These are phyloP conservation scores for Scomberomorus guttatus DNA, from an alignment of 2,797 vertebrate species.

Conservation along the genomic window DNA sequence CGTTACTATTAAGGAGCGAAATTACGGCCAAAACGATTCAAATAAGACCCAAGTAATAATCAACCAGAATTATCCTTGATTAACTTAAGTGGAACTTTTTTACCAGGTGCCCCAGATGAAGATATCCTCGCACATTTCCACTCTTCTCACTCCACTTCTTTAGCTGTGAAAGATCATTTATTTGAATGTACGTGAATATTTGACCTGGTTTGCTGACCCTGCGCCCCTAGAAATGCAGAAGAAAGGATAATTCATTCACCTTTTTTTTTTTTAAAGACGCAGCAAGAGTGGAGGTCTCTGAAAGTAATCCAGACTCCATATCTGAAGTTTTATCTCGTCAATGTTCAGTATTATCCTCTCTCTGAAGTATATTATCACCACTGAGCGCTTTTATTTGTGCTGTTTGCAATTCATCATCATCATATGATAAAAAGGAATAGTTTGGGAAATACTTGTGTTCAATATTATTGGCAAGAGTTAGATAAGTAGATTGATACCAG, in stretches of 20 bases:
- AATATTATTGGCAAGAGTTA: background rate
- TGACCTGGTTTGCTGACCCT: background rate
- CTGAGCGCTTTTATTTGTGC: constrained; percentile 45
- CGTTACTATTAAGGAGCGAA: background rate
- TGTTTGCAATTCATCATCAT: constrained; percentile 19
- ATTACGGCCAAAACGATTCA: background rate
- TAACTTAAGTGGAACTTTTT: background rate
- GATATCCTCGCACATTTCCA: background rate
- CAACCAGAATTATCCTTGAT: background rate
- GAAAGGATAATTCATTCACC: too few relatives aligned
- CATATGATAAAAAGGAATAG: constrained; percentile 7
- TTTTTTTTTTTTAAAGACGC: background rate
- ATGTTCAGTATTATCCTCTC: constrained; percentile 32
- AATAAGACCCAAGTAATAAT: background rate
- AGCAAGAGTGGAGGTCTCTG: too few relatives aligned
- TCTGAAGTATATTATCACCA: constrained; percentile 22
- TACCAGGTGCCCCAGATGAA: background rate
- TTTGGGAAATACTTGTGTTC: background rate
- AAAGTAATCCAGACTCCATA: background rate
- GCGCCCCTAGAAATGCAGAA: background rate
- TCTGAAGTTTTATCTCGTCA: constrained; percentile 31
- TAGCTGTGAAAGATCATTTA: constrained; percentile 2
- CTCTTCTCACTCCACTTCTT: background rate
- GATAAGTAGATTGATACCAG: too few relatives aligned
- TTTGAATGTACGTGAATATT: background rate